Conservation (phyloP, 2,888 invertebrate species). For the Elegia similella region DNA sequence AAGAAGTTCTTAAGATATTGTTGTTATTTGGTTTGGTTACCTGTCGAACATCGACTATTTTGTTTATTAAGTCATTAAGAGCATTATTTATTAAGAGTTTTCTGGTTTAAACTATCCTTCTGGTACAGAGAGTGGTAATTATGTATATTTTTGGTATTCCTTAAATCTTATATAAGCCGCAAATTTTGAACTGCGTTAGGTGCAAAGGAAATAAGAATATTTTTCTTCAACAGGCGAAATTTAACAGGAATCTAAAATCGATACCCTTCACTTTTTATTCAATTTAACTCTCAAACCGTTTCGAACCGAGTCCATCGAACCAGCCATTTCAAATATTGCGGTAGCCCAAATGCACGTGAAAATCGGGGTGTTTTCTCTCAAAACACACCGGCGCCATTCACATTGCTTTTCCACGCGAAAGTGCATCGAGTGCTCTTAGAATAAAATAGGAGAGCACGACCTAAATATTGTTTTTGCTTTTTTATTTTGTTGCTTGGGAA, state of each 20-base stretch:
- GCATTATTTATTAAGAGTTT: too few species aligned
- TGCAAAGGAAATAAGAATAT: not conserved
- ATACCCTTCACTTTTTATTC: slow-evolving; percentile 16
- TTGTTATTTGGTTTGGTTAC: too few species aligned
- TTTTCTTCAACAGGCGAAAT: not conserved
- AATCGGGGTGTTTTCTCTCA: slow-evolving; percentile 24
- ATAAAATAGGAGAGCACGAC: slow-evolving; percentile 41
- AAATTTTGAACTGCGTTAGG: too few species aligned
- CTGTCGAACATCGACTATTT: too few species aligned
- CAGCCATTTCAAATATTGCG: not conserved
- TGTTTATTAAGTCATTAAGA: too few species aligned
- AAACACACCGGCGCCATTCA: slow-evolving; percentile 27
- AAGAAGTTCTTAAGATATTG: too few species aligned
- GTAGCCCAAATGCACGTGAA: slow-evolving; percentile 8
- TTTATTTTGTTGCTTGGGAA: not conserved
- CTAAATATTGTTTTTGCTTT: slow-evolving; percentile 32
- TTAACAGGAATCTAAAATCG: not conserved
- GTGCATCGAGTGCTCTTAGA: slow-evolving; percentile 30
- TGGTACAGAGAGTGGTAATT: too few species aligned
- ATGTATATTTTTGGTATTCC: too few species aligned
- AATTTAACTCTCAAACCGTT: slow-evolving; percentile 3
- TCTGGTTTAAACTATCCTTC: too few species aligned
- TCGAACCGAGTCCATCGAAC: not conserved
- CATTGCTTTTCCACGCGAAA: slow-evolving; percentile 28
- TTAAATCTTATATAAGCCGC: too few species aligned